These are phyloP conservation scores for Epiperipatus broadwayi DNA, from an alignment of 2,888 invertebrate species.

Conservation along the genomic window DNA sequence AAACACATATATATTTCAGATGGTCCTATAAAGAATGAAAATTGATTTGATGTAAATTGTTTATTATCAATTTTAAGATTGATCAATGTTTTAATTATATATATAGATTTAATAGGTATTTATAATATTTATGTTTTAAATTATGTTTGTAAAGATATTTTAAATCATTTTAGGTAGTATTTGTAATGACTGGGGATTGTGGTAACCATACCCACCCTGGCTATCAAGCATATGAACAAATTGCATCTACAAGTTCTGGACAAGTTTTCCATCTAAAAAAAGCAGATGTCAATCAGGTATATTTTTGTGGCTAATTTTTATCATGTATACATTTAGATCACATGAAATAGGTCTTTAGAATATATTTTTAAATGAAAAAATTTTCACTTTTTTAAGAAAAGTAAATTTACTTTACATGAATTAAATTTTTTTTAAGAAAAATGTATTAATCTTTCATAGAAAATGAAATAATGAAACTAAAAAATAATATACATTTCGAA, in stretches of 20 bases:
- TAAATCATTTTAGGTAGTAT: conserved; percentile 42
- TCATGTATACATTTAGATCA: too few species aligned
- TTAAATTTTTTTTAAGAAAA: too few species aligned
- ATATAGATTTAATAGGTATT: neutral
- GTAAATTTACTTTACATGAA: too few species aligned
- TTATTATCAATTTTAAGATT: too few species aligned
- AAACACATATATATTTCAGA: too few species aligned
- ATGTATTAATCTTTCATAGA: too few species aligned
- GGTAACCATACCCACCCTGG: conserved; percentile 41
- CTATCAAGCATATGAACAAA: conserved; percentile 46
- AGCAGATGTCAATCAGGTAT: conserved; percentile 46
- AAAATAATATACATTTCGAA: too few species aligned
- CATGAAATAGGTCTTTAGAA: too few species aligned
- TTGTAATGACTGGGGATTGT: conserved; percentile 52
- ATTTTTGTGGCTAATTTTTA: conserved; percentile 7
- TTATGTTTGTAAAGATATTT: neutral
- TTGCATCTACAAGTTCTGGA: conserved; percentile 51
- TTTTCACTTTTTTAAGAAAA: too few species aligned
- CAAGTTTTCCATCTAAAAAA: conserved; percentile 51
- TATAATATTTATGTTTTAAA: neutral
- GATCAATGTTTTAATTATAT: neutral
- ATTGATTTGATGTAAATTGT: neutral
- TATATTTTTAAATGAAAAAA: too few species aligned
- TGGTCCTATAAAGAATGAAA: too few species aligned
- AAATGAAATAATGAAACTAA: too few species aligned